Evolutionary conservation across 2,113 vertebrate species (phyloP), one percentile per base, ranked within the genome.

Genomic region (Dendropsophus ebraccatus): DNA sequence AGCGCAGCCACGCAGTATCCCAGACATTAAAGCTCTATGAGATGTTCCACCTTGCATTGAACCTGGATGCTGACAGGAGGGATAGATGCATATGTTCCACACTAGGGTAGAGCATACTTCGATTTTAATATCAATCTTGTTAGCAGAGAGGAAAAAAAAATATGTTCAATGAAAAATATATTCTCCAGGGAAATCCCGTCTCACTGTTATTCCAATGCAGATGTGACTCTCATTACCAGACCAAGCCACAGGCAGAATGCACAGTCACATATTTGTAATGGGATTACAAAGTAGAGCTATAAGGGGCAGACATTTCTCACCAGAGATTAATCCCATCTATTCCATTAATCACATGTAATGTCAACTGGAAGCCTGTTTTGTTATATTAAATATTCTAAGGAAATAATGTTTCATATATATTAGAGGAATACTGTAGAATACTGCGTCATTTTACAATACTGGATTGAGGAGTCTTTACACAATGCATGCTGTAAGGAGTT

Each of bases 171-270:
- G 32, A 75, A 41, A 82, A 74, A 30, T 30, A 10, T 37, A 35
- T 56, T 32, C 78, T 81, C 73, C 28, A 0, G 25, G n/a, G 30
- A 72, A 54, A 60, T n/a, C 32, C 80, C 28, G 11, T 19, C 0
- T 83, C 37, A 58, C 21, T 81, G 2, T 54, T 84, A 52, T 83
- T 85, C 73, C 81, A 75, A 83, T 76, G 89, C 87, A 87, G 65
- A 84, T 79, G 83, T 67, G 81, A 16, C 81, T 84, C 35, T 30
- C 8, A 81, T 16, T 84, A 67, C 8, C 21, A 1, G 30, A 30
- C 30, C 1, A 37, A 1, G 32, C 0, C 69, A 5, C 4, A 62
- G 54, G 77, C 77, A 80, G 19, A 60, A 60, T 0, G 12, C 78
- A 6, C 21, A 35, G 67, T 73, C 81, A 83, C 81, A 70, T 60